A percentile compares a stretch with the other conserved stretches of the same genome.
These are phyloP conservation scores for Hemitrygon akajei DNA, from an alignment of 2,797 vertebrate species.

Conservation along the genomic window DNA sequence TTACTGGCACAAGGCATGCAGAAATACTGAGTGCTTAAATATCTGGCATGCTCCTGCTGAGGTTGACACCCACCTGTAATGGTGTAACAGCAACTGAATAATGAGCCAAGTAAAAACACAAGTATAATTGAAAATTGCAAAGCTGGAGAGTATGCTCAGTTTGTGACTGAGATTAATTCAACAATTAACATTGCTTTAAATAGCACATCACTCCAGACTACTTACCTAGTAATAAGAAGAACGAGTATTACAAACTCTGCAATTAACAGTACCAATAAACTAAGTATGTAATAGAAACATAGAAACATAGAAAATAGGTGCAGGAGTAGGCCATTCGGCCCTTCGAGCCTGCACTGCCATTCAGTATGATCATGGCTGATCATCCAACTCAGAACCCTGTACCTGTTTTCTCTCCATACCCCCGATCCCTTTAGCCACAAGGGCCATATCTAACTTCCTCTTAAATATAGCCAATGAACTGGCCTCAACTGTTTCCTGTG, in stretches of 20 bases:
- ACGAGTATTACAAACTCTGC: background rate
- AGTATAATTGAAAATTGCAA: background rate
- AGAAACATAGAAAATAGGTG: too few species aligned
- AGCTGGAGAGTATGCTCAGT: background rate
- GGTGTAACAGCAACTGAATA: background rate
- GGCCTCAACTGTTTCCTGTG: too few species aligned
- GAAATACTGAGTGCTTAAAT: background rate
- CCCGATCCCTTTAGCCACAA: too few species aligned
- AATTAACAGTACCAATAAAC: background rate
- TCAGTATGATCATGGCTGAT: too few species aligned
- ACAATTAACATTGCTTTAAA: background rate
- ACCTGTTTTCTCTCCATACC: too few species aligned
- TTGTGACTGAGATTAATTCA: background rate
- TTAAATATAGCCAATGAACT: too few species aligned
- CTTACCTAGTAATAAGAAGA: background rate
- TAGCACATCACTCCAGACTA: background rate
- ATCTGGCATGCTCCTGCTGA: background rate
- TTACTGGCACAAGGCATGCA: background rate
- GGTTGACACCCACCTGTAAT: background rate
- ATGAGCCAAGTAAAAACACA: background rate
- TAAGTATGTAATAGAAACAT: too few species aligned
- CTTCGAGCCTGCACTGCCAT: too few species aligned
- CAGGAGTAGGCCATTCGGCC: too few species aligned
- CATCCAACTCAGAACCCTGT: too few species aligned
- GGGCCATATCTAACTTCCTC: too few species aligned